Evolutionary conservation across 2,888 invertebrate genomes (phyloP), one percentile per base, ranked within the genome.

Genomic region (Cantharis lateralis): DNA sequence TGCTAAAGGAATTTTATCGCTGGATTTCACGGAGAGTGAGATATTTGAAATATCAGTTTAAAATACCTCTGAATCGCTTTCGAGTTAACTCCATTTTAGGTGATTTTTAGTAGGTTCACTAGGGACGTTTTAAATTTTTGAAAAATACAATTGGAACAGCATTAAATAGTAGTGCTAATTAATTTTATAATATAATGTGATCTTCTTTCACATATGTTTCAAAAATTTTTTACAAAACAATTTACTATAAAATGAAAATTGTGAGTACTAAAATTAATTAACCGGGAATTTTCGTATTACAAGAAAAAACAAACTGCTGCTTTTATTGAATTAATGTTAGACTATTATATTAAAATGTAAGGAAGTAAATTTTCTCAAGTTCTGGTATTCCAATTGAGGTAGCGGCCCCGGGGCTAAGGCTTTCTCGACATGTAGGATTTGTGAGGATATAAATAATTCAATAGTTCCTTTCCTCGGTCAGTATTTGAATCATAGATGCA

Each of bases 401-500:
- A 48, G n/a, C n/a, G 69, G 63, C 48, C 68, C 68, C 24, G 68
- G 62, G 48, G 48, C 48, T 48, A 48, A 48, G 48, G 62, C 71
- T 75, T 72, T 72, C 71, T 72, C 62, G 71, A 72, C 66, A 72
- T 73, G 73, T 74, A 75, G 77, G 77, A 77, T 77, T 74, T 75
- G 71, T 75, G 75, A 78, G 69, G 64, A 48, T 70, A 76, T 78
- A 78, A 78, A 78, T 78, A 78, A 78, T 78, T 78, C 78, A 78
- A 70, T 48, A 72, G 71, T 62, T 73, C 75, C 71, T 76, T 77
- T 75, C 78, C 75, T 70, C 75, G 78, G 78, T 69, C 78, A 72
- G 72, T 68, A 63, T 74, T 75, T 78, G 75, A 78, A 78, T 78
- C 78, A 78, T 78, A 78, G 78, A 78, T 78, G 78, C 76, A 72